Evolutionary conservation across 2,797 vertebrate genomes (phyloP).

Genomic region (Gymnothorax javanicus): DNA sequence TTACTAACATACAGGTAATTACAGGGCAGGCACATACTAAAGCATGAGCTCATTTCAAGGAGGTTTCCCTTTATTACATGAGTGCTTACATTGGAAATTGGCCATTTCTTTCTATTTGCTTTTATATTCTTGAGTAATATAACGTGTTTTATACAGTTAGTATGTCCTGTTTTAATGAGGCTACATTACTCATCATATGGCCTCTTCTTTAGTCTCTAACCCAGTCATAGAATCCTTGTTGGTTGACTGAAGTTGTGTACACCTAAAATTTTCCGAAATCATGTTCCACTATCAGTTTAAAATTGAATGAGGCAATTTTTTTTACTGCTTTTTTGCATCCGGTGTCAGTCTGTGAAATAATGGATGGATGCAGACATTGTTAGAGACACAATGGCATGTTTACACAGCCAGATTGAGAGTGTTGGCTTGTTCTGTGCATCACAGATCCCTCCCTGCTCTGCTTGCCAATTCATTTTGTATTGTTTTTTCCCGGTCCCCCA

Average conservation of each 20-base stretch:
- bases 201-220: background rate
- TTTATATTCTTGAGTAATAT: background rate
- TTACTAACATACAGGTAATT: background rate
- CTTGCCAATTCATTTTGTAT: conserved; percentile 33
- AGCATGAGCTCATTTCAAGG: background rate
- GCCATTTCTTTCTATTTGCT: background rate
- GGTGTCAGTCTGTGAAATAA: conserved; percentile 31
- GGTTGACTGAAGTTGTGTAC: background rate
- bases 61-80: background rate
- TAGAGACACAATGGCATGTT: conserved; percentile 44
- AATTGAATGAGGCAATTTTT: background rate
- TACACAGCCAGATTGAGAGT: conserved; percentile 44
- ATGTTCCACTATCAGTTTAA: background rate
- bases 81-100: background rate
- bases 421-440: conserved; percentile 40
- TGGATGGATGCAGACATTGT: conserved; percentile 40
- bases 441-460: conserved; percentile 36
- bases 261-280: background rate
- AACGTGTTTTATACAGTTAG: background rate
- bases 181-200: background rate
- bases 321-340: background rate
- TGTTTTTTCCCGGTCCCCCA: conserved; percentile 35
- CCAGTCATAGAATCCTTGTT: background rate
- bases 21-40: background rate
- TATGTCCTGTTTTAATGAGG: background rate